phyloP scores from a whole-genome alignment of 2,797 vertebrate genomes.

The Spheniscus humboldti region DNA sequence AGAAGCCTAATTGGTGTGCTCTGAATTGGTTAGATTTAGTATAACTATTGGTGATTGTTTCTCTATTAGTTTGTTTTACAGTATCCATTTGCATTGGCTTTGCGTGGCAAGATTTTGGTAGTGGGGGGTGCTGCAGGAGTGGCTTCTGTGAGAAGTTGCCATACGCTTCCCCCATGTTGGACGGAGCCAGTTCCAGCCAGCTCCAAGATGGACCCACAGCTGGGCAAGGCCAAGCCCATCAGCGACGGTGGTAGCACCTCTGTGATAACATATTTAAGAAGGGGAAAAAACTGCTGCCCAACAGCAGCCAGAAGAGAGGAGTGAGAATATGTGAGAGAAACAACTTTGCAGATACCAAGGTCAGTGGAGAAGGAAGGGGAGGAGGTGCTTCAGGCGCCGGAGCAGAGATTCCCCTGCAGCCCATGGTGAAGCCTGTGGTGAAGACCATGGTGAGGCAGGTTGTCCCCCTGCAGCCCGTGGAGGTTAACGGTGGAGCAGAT shows the following conservation, averaged over 20 bases:
- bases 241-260: rapidly evolving
- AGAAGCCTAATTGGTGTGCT: rapidly evolving
- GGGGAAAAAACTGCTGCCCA: not conserved
- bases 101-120: not conserved
- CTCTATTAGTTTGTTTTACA: not conserved
- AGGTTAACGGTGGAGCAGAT: not conserved
- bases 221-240: not conserved
- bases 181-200: rapidly evolving
- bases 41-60: not conserved
- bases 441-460: not conserved
- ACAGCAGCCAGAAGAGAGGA: not conserved
- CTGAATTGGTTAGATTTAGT: not conserved
- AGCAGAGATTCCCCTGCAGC: not conserved
- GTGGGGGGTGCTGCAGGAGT: not conserved
- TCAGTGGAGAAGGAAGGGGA: not conserved
- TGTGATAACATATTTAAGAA: not conserved
- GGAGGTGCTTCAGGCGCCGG: too few relatives aligned
- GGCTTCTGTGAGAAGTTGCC: not conserved
- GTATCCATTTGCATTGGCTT: not conserved
- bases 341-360: not conserved
- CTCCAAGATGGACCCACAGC: rapidly evolving
- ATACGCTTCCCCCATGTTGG: not conserved
- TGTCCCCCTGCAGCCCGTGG: not conserved
- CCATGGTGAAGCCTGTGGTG: not conserved
- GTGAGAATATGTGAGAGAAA: not conserved